Percentiles rank a stretch among this genome's conserved stretches.
Conservation (phyloP, 2,113 vertebrate species). For the Laterallus jamaicensis region DNA sequence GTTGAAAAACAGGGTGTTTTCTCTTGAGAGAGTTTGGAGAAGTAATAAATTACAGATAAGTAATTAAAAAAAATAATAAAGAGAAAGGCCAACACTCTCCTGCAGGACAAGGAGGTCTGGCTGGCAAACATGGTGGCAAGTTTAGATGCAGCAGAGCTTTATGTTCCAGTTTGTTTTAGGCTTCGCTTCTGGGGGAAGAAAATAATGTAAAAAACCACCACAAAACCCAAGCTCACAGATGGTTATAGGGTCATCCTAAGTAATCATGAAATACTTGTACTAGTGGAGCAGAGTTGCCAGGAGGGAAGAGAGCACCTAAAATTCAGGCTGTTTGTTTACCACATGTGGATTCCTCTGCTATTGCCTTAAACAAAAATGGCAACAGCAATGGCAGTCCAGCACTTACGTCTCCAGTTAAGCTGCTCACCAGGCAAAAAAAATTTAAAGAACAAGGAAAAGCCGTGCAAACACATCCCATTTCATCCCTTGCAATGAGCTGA, state of each 20-base stretch:
- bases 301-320: not conserved
- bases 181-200: not conserved
- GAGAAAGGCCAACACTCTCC: not conserved
- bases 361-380: not conserved
- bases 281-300: not conserved
- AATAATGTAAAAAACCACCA: not conserved
- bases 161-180: not conserved
- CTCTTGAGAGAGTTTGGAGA: not conserved
- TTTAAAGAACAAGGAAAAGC: not conserved
- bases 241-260: not conserved
- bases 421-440: not conserved
- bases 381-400: not conserved
- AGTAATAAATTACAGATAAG: not conserved
- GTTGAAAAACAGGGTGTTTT: not conserved
- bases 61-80: not conserved
- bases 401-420: not conserved
- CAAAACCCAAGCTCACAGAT: not conserved
- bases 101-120: not conserved
- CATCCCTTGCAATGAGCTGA: not conserved
- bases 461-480: not conserved
- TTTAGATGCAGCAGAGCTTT: not conserved
- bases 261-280: not conserved
- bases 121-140: not conserved
- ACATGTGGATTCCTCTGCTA: not conserved
- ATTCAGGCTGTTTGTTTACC: slow-evolving; percentile 10